Evolutionary conservation across 2,888 invertebrate genomes (phyloP), one percentile per base, ranked within the genome.

Genomic region (Adela reaumurella): DNA sequence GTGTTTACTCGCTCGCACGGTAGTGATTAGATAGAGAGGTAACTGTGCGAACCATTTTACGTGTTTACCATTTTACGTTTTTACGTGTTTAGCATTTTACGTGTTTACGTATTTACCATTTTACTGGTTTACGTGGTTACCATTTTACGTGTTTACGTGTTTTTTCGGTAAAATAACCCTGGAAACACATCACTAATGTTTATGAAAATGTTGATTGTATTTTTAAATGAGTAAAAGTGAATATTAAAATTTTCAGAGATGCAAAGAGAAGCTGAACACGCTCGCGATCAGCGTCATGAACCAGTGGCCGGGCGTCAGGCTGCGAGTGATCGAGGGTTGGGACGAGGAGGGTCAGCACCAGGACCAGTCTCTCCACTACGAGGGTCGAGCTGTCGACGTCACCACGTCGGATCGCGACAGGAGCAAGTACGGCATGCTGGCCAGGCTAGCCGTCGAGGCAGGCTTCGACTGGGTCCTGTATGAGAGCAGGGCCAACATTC

Each of bases 381-480:
- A 97, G 77, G 97, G 97, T 16, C 83, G 97, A 19, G 97, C 97
- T 10, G 96, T 97, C 54, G 97, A 97, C 81, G 88, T 97, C 62
- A 94, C 94, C 55, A 97, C 97, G 58, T 92, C 92, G 57, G 97
- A 97, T 81, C 83, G 92, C 49, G 95, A 97, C 76, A 84, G 90
- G 52, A 85, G 92, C 69, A 97, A 97, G 81, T 92, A 95, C 74
- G 97, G 97, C 57, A 94, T 97, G 94, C 82, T 97, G 63, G 97
- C 97, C 45, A 81, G 97, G 52, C 83, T 97, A 50, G 97, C 97
- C 1, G 94, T 95, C 52, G 95, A 97, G 71, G 96, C 97, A 19
- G 97, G 97, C 62, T 97, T 97, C 83, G 97, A 97, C 82, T 97
- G 96, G 96, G 97, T 97, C 54, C 95, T 92, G 81, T 97, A 96